Evolutionary conservation across 2,113 vertebrate genomes (phyloP).

Genomic region (Protobothrops flavoviridis): DNA sequence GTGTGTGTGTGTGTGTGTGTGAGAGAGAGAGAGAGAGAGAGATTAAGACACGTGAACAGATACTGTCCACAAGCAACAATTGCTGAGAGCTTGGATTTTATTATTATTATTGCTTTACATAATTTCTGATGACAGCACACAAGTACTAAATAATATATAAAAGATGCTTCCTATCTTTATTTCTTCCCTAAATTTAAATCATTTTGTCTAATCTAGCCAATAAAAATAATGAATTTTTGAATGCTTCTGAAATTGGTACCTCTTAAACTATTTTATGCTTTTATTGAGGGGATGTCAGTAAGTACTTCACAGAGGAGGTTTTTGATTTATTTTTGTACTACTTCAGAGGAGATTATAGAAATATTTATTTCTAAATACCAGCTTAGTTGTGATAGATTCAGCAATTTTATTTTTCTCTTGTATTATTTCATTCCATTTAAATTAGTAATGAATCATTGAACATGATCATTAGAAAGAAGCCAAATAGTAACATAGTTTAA

Average conservation of each 20-base stretch:
- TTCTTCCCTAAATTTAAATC: not conserved
- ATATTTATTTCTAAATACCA: not conserved
- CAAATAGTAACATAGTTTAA: not conserved
- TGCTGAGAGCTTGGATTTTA: not conserved
- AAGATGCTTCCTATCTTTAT: not conserved
- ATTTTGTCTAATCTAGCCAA: not conserved
- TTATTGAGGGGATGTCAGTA: not conserved
- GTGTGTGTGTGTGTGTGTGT: not conserved
- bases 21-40: not conserved
- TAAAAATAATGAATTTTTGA: not conserved
- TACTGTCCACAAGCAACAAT: not conserved
- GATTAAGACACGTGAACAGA: not conserved
- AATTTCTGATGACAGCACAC: not conserved
- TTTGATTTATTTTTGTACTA: not conserved
- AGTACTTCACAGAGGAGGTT: not conserved
- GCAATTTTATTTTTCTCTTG: not conserved
- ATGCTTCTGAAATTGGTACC: not conserved
- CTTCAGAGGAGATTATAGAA: not conserved
- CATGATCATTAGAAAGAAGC: conserved; percentile 3
- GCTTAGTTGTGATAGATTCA: not conserved
- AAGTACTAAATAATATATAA: not conserved
- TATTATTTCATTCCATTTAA: conserved; percentile 13
- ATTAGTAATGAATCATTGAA: not conserved
- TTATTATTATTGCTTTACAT: not conserved
- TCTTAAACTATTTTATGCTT: not conserved